A percentile compares a stretch with the other conserved stretches of the same genome.
Conservation (phyloP, 2,113 vertebrate genomes). For the Pangasianodon hypophthalmus region DNA sequence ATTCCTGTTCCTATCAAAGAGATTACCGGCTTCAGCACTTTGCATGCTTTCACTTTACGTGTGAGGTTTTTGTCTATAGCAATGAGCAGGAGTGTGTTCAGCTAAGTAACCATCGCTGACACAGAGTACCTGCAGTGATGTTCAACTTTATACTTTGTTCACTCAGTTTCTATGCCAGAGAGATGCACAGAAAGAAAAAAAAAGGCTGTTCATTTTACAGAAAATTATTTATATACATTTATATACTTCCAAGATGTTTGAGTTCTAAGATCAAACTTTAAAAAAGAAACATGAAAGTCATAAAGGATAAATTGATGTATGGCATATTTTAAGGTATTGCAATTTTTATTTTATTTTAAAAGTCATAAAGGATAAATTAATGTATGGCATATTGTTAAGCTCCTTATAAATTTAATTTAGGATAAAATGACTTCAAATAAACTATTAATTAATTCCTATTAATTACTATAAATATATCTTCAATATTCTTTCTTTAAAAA, state of each 20-base stretch:
- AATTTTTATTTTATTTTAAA: not conserved
- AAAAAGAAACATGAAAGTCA: not conserved
- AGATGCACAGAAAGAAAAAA: not conserved
- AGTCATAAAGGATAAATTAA: not conserved
- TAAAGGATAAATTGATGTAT: not conserved
- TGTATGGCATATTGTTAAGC: not conserved
- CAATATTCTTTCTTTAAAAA: not conserved
- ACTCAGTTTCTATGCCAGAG: not conserved
- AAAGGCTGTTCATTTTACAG: not conserved
- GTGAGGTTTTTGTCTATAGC: constrained; percentile 48
- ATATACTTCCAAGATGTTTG: not conserved
- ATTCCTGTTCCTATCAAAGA: constrained; percentile 53
- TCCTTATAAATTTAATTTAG: not conserved
- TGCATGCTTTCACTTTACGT: constrained; percentile 56
- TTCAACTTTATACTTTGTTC: not conserved
- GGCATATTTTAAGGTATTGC: not conserved
- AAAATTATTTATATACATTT: not conserved
- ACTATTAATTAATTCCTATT: not conserved
- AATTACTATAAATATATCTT: not conserved
- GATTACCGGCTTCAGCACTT: constrained; percentile 70
- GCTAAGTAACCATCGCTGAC: constrained; percentile 73
- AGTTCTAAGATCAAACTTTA: not conserved
- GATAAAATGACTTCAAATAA: not conserved
- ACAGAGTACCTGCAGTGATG: constrained; percentile 61
- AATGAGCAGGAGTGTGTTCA: constrained; percentile 56